phyloP scores from a whole-genome alignment of 64 coral and sea anemone species.

The Actinia equina region DNA sequence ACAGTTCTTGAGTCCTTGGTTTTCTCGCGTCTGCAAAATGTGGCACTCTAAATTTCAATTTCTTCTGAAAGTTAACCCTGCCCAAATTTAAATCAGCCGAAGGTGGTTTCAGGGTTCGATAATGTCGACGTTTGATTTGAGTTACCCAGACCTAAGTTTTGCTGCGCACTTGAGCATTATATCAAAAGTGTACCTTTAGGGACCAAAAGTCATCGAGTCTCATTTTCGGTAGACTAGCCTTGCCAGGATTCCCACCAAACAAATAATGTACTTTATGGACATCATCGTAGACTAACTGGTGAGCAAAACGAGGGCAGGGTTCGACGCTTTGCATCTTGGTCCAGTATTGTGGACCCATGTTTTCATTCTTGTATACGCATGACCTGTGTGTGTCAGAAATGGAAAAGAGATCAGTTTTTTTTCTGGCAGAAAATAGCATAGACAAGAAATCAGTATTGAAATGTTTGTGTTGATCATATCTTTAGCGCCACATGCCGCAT shows the following conservation, averaged over 20 bases:
- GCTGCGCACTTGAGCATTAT: background rate
- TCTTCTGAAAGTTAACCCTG: too few relatives aligned
- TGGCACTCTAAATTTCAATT: too few relatives aligned
- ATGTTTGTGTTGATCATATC: too few relatives aligned
- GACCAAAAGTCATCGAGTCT: constrained; percentile 98
- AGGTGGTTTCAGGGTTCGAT: too few relatives aligned
- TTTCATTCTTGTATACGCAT: constrained; percentile 98
- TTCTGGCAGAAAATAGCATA: background rate
- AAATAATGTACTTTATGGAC: constrained; percentile 86
- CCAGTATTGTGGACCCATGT: constrained; percentile 91
- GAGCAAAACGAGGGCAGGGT: constrained; percentile 94
- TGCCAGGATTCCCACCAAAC: constrained; percentile 95
- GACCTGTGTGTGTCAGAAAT: constrained; percentile 28
- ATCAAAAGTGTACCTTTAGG: constrained; percentile 53
- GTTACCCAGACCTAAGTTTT: background rate
- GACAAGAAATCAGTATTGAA: too few relatives aligned
- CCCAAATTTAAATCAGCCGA: too few relatives aligned
- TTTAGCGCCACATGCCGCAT: too few relatives aligned
- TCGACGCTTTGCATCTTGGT: constrained; percentile 95
- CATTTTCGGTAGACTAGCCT: constrained; percentile 85
- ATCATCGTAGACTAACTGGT: constrained; percentile 92
- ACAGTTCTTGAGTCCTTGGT: too few relatives aligned
- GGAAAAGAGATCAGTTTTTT: background rate
- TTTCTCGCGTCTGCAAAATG: too few relatives aligned
- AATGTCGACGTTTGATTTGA: background rate